Percentiles rank a stretch among this genome's conserved stretches.
phyloP scores from a whole-genome alignment of 2,113 vertebrate species.

The Pelecanoides urinatrix region DNA sequence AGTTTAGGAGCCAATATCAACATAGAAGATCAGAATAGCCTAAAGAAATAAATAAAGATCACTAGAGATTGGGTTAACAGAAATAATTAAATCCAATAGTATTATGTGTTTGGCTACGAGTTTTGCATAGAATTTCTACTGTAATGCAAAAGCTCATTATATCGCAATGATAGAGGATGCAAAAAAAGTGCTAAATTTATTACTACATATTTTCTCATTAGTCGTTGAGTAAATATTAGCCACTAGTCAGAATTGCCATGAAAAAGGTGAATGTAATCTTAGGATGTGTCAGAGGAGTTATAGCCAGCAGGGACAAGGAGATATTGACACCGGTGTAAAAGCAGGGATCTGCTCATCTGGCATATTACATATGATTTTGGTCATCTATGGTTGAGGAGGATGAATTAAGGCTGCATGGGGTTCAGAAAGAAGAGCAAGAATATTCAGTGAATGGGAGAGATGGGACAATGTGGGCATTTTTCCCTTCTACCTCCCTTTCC shows the following conservation, averaged over 20 bases:
- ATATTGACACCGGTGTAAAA: rapidly evolving
- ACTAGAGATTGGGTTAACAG: neutral
- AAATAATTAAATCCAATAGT: neutral
- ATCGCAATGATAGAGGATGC: neutral
- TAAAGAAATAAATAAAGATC: neutral
- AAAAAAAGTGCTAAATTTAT: neutral
- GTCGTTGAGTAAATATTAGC: neutral
- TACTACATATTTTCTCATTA: neutral
- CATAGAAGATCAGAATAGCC: neutral
- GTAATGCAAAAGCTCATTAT: neutral
- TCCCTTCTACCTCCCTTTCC: neutral
- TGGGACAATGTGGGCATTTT: neutral
- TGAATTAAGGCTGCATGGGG: neutral
- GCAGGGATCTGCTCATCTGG: neutral
- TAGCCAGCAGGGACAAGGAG: neutral
- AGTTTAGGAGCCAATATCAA: neutral
- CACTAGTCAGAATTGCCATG: neutral
- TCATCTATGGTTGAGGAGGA: neutral
- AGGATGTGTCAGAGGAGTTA: neutral
- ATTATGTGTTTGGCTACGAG: neutral
- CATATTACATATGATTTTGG: neutral
- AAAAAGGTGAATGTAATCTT: neutral
- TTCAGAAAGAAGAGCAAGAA: neutral
- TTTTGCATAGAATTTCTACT: neutral
- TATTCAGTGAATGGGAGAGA: neutral